Conservation (phyloP, 2,113 vertebrate genomes). For the Lota lota region DNA sequence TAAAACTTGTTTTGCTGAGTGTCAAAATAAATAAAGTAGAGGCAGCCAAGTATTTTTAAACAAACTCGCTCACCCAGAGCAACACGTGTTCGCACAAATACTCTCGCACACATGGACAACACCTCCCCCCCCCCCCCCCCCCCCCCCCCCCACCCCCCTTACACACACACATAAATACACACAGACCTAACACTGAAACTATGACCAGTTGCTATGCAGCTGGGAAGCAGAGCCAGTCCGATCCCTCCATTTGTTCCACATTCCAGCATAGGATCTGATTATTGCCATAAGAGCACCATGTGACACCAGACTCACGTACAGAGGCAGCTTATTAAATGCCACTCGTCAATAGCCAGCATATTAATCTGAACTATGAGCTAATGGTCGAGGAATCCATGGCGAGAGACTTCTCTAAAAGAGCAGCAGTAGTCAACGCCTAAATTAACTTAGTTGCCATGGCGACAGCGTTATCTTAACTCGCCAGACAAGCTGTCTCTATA, state of each 20-base stretch:
- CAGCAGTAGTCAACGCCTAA: conserved; percentile 42
- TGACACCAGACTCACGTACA: conserved; percentile 1
- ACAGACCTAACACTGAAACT: neutral
- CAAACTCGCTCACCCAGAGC: conserved; percentile 7
- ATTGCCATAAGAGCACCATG: neutral
- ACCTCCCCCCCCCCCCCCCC: neutral
- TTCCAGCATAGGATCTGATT: neutral
- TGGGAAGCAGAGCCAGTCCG: neutral
- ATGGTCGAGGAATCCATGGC: conserved; percentile 54
- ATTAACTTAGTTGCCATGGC: conserved; percentile 56
- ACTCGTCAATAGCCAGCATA: neutral
- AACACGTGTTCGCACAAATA: no score
- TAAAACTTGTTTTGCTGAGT: conserved; percentile 23
- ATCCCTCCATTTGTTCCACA: conserved; percentile 3
- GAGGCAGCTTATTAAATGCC: neutral
- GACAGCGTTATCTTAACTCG: conserved; percentile 43
- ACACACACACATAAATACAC: neutral
- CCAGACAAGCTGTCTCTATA: conserved; percentile 8
- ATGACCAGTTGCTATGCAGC: neutral
- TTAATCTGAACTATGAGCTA: conserved; percentile 65
- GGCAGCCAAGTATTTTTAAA: conserved; percentile 58
- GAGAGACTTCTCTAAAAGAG: conserved; percentile 32
- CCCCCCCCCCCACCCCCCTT: neutral
- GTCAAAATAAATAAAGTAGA: conserved; percentile 46
- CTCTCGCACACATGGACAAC: neutral